phyloP scores from a whole-genome alignment of 2,113 vertebrate genomes.

The Psilopogon haemacephalus region DNA sequence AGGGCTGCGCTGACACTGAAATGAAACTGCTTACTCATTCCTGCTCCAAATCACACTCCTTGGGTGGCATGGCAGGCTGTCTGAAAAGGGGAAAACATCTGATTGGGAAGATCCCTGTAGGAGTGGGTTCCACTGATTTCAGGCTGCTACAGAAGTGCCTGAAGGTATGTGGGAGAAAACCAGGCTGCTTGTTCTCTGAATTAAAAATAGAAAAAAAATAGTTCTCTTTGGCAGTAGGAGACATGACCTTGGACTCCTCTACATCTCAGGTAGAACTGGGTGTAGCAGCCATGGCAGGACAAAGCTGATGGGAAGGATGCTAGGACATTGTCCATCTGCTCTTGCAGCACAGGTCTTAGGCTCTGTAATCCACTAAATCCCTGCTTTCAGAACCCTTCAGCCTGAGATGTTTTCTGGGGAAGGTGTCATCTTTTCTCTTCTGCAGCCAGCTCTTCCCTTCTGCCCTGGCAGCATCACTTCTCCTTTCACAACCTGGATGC shows the following conservation, averaged over 20 bases:
- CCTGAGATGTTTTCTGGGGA: neutral
- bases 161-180: neutral
- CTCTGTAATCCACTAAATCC: neutral
- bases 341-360: neutral
- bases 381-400: neutral
- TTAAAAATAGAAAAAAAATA: neutral
- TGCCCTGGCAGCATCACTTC: neutral
- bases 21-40: slow-evolving; percentile 54
- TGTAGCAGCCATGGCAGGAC: neutral
- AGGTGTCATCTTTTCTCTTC: neutral
- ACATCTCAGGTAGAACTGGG: neutral
- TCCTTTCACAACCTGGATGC: rapidly evolving
- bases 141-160: neutral
- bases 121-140: neutral
- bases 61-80: neutral
- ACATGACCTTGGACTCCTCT: neutral
- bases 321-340: rapidly evolving
- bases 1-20: neutral
- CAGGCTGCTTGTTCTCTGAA: neutral
- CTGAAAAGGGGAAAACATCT: neutral
- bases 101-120: neutral
- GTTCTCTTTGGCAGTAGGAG: neutral
- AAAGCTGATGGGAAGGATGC: neutral
- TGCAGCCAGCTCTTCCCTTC: neutral
- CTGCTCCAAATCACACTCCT: neutral